phyloP scores from a whole-genome alignment of 1,140 invertebrate genomes.

The Solenopsis invicta region DNA sequence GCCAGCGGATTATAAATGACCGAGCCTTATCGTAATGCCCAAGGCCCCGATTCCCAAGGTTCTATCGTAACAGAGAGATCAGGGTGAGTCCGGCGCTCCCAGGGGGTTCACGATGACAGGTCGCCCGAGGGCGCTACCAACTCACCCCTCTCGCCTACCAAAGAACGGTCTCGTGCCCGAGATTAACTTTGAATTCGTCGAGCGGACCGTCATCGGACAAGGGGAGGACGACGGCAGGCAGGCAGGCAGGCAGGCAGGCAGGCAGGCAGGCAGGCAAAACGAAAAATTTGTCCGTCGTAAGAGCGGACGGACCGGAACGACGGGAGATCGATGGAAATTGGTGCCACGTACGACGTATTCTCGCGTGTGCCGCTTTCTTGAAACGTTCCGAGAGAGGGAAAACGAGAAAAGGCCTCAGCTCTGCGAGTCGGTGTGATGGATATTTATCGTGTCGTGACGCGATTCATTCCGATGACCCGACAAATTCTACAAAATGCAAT shows the following conservation, averaged over 20 bases:
- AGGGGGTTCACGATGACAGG: slow-evolving; percentile 82
- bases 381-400: slow-evolving; percentile 30
- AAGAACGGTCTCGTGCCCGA: slow-evolving; percentile 71
- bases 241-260: slow-evolving; percentile 13
- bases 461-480: slow-evolving; percentile 52
- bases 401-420: slow-evolving; percentile 34
- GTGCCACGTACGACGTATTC: slow-evolving; percentile 55
- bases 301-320: slow-evolving; percentile 71
- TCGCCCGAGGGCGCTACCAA: slow-evolving; percentile 71
- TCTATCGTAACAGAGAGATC: slow-evolving; percentile 81
- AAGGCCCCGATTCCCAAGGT: slow-evolving; percentile 76
- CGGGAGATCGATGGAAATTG: slow-evolving; percentile 78
- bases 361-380: slow-evolving; percentile 36
- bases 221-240: slow-evolving; percentile 32
- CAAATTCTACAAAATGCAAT: slow-evolving; percentile 52
- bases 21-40: slow-evolving; percentile 79
- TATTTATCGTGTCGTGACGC: slow-evolving; percentile 54
- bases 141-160: slow-evolving; percentile 38
- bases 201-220: slow-evolving; percentile 46
- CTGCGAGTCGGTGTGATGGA: slow-evolving; percentile 49
- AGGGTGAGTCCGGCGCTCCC: slow-evolving; percentile 77
- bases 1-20: slow-evolving; percentile 82
- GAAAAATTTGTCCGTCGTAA: slow-evolving; percentile 77
- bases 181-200: slow-evolving; percentile 81
- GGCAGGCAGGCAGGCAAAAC: slow-evolving; percentile 39